Base-by-base conservation (phyloP, 1,140 invertebrate species). In the Ectropis grisescens region DNA sequence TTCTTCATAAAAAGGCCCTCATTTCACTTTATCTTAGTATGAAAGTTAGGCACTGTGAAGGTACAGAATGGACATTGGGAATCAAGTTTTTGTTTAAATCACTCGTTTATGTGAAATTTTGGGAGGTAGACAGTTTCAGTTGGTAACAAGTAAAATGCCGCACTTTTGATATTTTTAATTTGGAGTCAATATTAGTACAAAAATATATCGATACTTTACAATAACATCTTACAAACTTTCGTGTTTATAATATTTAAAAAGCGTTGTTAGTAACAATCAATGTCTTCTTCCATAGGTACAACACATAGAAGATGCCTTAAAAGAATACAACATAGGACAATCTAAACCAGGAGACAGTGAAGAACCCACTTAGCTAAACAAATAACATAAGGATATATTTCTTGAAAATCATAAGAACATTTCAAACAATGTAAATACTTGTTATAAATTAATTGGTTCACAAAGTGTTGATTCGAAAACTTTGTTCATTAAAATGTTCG, bases 231-330 rank as follows among this genome's bases (percentile, higher is more conserved):
- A n/a, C n/a, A n/a, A n/a, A n/a, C n/a, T n/a, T n/a, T n/a, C n/a
- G 16, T 19, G 16, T 19, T 4, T 19, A 19, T 19, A 3, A 19
- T 19, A 8, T 19, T 8, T 19, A 19, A 4, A 19, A 3, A 19
- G 3, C 8, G 3, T 19, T 19, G 8, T 8, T 19, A n/a, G 16
- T 19, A 19, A 19, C 8, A 4, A 19, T 10, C 24, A 10, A 7
- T 4, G 2, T 26, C 10, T 26, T 26, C 10, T 26, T 26, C 24
- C 2, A 26, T n/a, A 26, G 10, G 10, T 26, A 26, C 65, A 70
- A 52, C 75, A 80, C 29, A 80, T 80, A 66, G 55, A 75, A 42
- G 72, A 69, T 19, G 75, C 72, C 0, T 37, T 78, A 25, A 69
- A 58, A 51, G 58, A 76, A 34, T 80, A 61, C 36, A 64, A 56